These are phyloP conservation scores for Conus betulinus DNA, from an alignment of 1,140 invertebrate species.

Conservation along the genomic window DNA sequence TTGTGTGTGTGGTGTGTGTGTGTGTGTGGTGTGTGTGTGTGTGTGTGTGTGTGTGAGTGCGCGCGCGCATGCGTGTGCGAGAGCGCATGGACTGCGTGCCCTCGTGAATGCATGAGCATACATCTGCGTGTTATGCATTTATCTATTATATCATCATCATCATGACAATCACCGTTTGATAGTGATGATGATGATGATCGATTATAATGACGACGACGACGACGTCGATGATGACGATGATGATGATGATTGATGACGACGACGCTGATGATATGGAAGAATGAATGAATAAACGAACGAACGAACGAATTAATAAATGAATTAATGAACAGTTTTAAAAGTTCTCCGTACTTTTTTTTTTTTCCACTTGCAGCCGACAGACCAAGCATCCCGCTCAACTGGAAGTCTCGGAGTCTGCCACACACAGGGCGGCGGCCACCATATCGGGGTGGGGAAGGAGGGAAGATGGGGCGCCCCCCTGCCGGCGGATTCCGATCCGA, in stretches of 20 bases:
- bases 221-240: neutral
- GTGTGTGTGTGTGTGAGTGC: neutral
- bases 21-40: too few relatives aligned
- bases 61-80: neutral
- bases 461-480: too few relatives aligned
- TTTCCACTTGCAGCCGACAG: too few relatives aligned
- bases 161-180: too few relatives aligned
- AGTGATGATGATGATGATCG: too few relatives aligned
- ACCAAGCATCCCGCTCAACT: too few relatives aligned
- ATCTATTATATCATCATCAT: neutral
- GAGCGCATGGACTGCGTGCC: neutral
- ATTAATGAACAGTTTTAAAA: neutral
- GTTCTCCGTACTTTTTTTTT: neutral
- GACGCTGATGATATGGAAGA: neutral
- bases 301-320: neutral
- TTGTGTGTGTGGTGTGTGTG: too few relatives aligned
- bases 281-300: neutral
- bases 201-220: too few relatives aligned
- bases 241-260: neutral
- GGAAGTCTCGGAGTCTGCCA: too few relatives aligned
- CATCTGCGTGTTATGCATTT: neutral
- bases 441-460: too few relatives aligned
- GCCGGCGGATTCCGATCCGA: too few relatives aligned
- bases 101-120: neutral
- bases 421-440: too few relatives aligned